phyloP scores from a whole-genome alignment of 2,113 vertebrate species.

The Panurus biarmicus region DNA sequence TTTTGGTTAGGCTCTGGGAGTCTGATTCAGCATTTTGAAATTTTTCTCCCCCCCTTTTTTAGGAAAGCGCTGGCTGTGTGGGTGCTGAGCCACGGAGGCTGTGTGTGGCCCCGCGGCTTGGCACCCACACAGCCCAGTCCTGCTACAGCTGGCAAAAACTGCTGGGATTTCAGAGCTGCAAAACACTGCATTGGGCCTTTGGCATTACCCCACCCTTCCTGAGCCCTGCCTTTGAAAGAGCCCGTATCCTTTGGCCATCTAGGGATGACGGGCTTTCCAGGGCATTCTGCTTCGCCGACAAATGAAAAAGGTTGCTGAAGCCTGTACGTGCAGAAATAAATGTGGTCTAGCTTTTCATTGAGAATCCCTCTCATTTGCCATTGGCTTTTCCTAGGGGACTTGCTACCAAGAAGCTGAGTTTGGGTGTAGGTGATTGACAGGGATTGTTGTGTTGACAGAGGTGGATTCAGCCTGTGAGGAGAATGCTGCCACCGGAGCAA shows the following conservation, averaged over 20 bases:
- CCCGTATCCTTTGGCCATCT: neutral
- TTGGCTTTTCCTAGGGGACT: neutral
- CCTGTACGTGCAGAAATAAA: neutral
- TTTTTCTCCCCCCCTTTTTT: neutral
- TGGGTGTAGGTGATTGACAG: neutral
- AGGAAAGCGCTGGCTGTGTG: neutral
- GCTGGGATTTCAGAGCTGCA: neutral
- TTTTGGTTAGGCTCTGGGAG: slow-evolving; percentile 1
- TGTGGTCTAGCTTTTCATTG: neutral
- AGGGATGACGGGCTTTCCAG: neutral
- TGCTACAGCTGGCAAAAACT: slow-evolving; percentile 16
- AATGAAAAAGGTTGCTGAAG: neutral
- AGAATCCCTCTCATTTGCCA: neutral
- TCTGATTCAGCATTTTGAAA: slow-evolving; percentile 34
- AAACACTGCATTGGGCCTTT: neutral
- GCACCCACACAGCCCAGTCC: neutral
- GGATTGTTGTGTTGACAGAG: neutral
- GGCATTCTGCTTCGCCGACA: neutral
- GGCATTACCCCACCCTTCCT: neutral
- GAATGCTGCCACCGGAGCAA: neutral
- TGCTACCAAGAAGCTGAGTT: neutral
- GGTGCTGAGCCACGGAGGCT: slow-evolving; percentile 41
- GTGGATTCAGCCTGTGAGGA: neutral
- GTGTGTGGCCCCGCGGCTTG: slow-evolving; percentile 17
- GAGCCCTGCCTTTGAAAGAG: neutral